Conservation (phyloP, 2,888 invertebrate genomes). For the Lucinisca nassula region DNA sequence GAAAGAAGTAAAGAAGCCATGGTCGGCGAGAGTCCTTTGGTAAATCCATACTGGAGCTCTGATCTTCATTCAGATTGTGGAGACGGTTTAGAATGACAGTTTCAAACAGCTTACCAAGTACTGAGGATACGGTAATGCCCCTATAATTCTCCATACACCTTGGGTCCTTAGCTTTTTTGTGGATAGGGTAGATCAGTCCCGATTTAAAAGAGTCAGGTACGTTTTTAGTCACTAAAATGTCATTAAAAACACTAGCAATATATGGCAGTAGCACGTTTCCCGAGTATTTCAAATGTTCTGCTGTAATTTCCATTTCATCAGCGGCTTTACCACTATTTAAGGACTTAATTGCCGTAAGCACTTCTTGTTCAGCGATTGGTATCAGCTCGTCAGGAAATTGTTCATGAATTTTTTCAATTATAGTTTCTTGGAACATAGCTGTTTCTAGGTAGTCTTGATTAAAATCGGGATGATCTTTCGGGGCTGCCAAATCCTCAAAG, state of each 20-base stretch:
- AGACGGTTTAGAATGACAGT: neutral
- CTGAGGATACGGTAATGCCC: conserved; percentile 5
- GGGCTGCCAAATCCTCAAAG: conserved; percentile 23
- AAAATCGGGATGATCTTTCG: conserved; percentile 10
- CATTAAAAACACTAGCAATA: conserved; percentile 7
- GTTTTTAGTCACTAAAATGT: neutral
- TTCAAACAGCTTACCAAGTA: neutral
- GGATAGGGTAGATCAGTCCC: conserved; percentile 3
- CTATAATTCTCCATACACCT: conserved; percentile 16
- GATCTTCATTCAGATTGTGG: neutral
- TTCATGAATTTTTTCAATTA: neutral
- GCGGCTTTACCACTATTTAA: conserved; percentile 22
- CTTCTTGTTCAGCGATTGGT: neutral
- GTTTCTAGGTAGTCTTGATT: neutral
- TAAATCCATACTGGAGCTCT: conserved; percentile 22
- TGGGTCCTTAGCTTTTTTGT: conserved; percentile 18
- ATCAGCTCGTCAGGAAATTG: neutral
- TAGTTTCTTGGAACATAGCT: neutral
- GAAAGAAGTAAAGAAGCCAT: conserved; percentile 19
- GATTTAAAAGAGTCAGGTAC: conserved; percentile 1
- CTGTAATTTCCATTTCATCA: neutral
- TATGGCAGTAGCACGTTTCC: neutral
- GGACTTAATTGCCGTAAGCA: conserved; percentile 8
- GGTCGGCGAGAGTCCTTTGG: conserved; percentile 16
- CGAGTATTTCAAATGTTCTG: conserved; percentile 20